phyloP scores from a whole-genome alignment of 2,888 invertebrate species.

The Sclerodermus sp. region DNA sequence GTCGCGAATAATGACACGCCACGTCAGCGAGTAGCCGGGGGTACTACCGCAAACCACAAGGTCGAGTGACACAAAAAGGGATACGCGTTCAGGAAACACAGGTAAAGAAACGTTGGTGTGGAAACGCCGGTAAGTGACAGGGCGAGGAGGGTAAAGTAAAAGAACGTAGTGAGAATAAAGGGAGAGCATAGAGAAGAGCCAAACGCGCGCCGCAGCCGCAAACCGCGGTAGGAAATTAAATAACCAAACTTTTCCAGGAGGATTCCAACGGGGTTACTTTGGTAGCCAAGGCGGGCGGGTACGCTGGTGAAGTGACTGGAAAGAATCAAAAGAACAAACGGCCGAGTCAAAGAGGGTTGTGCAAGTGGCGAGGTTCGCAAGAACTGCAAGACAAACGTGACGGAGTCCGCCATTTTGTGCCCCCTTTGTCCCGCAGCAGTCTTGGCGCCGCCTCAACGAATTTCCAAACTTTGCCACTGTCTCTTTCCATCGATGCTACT shows the following conservation, averaged over 20 bases:
- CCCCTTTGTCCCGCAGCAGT: slow-evolving; percentile 35
- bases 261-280: slow-evolving; percentile 29
- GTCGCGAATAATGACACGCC: too few relatives aligned
- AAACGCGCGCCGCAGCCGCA: too few relatives aligned
- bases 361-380: slow-evolving; percentile 28
- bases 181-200: too few relatives aligned
- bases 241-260: slow-evolving; percentile 47
- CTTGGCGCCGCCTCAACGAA: slow-evolving; percentile 48
- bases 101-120: too few relatives aligned
- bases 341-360: slow-evolving; percentile 13
- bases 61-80: background rate
- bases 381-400: slow-evolving; percentile 54
- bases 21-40: too few relatives aligned
- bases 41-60: background rate
- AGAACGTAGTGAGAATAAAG: too few relatives aligned
- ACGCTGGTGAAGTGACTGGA: slow-evolving; percentile 37
- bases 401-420: slow-evolving; percentile 42
- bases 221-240: slow-evolving; percentile 46
- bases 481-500: slow-evolving; percentile 13
- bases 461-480: slow-evolving; percentile 43
- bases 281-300: slow-evolving; percentile 15
- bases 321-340: slow-evolving; percentile 53
- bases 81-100: background rate
- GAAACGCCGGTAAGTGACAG: too few relatives aligned
- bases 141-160: too few relatives aligned